phyloP scores from a whole-genome alignment of 2,888 invertebrate genomes.

The Deroplatys truncata region DNA sequence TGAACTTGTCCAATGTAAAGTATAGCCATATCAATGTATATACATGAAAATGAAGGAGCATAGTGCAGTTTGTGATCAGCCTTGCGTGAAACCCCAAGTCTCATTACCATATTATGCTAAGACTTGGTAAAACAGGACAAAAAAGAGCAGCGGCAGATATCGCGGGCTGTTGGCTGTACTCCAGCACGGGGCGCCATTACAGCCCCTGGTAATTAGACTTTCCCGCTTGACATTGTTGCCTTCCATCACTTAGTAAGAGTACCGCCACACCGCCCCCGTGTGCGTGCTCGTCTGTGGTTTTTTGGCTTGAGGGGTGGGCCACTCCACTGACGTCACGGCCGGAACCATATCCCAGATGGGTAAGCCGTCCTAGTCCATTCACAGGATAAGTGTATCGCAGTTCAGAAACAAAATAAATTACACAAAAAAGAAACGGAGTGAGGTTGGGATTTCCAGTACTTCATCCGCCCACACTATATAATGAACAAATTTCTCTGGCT shows the following conservation, averaged over 20 bases:
- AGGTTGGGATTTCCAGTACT: not conserved
- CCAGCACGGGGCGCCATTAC: slow-evolving; percentile 23
- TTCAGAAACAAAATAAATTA: not conserved
- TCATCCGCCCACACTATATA: too few species aligned
- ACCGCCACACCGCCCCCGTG: not conserved
- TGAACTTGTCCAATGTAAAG: too few species aligned
- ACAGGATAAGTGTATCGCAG: not conserved
- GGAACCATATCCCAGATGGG: too few species aligned
- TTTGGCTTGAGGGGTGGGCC: not conserved
- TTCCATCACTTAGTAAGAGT: slow-evolving; percentile 22
- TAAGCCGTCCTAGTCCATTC: not conserved
- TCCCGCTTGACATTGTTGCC: slow-evolving; percentile 29
- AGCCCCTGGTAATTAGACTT: slow-evolving; percentile 30
- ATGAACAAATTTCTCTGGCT: too few species aligned
- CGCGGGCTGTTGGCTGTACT: slow-evolving; percentile 15
- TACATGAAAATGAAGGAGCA: not conserved
- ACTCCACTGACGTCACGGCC: not conserved
- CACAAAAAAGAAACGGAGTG: not conserved
- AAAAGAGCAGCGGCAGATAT: not conserved
- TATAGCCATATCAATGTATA: too few species aligned
- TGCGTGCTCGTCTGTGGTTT: not conserved
- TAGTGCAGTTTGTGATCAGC: not conserved
- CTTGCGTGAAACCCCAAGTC: not conserved
- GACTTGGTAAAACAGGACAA: not conserved
- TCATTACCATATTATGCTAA: not conserved